Evolutionary conservation across 1,140 invertebrate genomes (phyloP).

Genomic region (Tetramorium parvispinum): DNA sequence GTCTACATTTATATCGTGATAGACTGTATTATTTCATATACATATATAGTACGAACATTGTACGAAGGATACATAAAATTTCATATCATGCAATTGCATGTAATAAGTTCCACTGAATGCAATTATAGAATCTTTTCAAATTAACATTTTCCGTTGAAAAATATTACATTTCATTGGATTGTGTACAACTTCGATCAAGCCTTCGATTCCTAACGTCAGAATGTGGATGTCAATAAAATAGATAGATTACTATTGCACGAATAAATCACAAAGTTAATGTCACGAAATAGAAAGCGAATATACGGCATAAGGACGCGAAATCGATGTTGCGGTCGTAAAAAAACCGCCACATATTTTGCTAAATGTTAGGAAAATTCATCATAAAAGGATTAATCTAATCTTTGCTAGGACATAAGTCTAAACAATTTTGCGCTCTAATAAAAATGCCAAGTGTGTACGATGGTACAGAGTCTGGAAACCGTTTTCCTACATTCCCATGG

Average conservation of each 20-base stretch:
- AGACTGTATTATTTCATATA: not conserved
- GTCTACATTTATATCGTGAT: not conserved
- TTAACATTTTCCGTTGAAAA: not conserved
- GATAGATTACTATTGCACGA: conserved; percentile 21
- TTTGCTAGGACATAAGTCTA: not conserved
- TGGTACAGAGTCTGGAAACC: conserved; percentile 13
- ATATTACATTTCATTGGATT: not conserved
- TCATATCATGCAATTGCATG: not conserved
- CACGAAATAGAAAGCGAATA: conserved; percentile 34
- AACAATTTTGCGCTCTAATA: not conserved
- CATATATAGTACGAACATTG: not conserved
- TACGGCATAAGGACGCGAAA: conserved; percentile 4
- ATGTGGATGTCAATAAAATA: conserved; percentile 12
- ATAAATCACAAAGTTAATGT: conserved; percentile 54
- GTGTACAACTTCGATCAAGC: not conserved
- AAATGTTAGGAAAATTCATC: conserved; percentile 15
- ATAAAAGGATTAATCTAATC: conserved; percentile 11
- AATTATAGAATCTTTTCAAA: not conserved
- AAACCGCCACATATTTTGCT: conserved; percentile 3
- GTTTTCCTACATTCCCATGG: not conserved
- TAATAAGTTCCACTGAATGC: not conserved
- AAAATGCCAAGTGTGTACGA: conserved; percentile 20
- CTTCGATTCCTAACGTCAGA: not conserved
- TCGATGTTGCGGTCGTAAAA: not conserved
- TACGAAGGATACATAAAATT: not conserved